phyloP scores from a whole-genome alignment of 2,113 vertebrate species.

The Coreoperca whiteheadi region DNA sequence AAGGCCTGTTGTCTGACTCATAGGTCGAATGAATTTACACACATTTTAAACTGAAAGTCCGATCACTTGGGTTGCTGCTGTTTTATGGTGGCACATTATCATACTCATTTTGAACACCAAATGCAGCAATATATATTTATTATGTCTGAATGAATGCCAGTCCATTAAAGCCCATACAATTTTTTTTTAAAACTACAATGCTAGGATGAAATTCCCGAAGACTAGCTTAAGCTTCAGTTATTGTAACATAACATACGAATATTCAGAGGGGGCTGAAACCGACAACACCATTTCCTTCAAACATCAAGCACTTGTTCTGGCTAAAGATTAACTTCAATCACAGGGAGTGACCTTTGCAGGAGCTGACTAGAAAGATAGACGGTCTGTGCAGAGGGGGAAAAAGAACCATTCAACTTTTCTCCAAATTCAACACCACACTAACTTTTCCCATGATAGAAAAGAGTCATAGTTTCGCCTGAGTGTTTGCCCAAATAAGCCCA shows the following conservation, averaged over 20 bases:
- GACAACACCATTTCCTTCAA: constrained; percentile 38
- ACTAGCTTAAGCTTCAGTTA: too few species aligned
- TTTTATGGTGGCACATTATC: background rate
- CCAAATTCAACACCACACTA: constrained; percentile 35
- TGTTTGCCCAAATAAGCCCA: constrained; percentile 76
- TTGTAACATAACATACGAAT: too few species aligned
- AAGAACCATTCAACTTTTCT: constrained; percentile 18
- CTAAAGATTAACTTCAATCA: constrained; percentile 72
- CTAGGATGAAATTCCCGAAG: too few species aligned
- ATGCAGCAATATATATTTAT: background rate
- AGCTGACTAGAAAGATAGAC: constrained; percentile 29
- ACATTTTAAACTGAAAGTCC: background rate
- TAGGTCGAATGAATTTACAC: background rate
- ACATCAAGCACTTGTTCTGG: constrained; percentile 42
- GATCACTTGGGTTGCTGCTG: too few species aligned
- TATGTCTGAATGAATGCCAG: background rate
- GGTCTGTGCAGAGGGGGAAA: constrained; percentile 4
- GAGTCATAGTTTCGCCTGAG: constrained; percentile 59
- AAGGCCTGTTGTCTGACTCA: too few species aligned
- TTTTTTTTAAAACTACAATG: background rate
- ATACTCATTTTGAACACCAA: background rate
- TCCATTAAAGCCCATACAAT: background rate
- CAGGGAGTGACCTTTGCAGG: constrained; percentile 27
- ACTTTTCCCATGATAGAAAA: constrained; percentile 43
- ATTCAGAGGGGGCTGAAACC: constrained; percentile 26